Evolutionary conservation across 2,113 vertebrate genomes (phyloP), one percentile per base, ranked within the genome.

Genomic region (Eira barbara): DNA sequence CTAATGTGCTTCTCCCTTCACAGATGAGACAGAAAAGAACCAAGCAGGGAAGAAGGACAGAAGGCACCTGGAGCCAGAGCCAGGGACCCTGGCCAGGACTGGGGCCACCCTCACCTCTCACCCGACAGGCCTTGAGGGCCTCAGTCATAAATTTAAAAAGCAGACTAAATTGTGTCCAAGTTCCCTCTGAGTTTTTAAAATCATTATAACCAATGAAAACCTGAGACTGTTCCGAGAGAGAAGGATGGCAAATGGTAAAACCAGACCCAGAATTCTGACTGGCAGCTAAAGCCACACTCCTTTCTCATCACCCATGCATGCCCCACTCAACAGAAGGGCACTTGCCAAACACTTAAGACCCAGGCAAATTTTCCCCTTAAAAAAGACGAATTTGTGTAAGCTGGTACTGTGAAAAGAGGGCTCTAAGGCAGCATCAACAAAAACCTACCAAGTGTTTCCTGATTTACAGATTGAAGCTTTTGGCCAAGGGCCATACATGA

Each of bases 401-500:
- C 13, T 3, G 12, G 36, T 23, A 39, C 49, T 61, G 31, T 20
- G 11, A 7, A 3, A 18, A 79, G 20, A 15, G 2, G 39, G 42
- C 36, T 4, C 34, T 21, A 4, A 14, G 15, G 6, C 7, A 4
- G 7, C 4, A 5, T 17, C 14, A 4, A 6, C 29, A 15, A 42
- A 36, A 31, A 17, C 34, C 55, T 29, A 2, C 1, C 7, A 3
- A 12, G 7, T 4, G 12, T 57, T 45, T 47, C 71, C 3, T 31
- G 12, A 7, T 1, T 10, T 14, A 5, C 82, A 74, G 55, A 12
- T 1, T 0, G 10, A 49, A 6, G 29, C n/a, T 73, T 25, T 17
- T 2, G 59, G 45, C 39, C 65, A 15, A 34, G 29, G 5, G 4
- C 34, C 13, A 1, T 0, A 1, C 2, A 0, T 20, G 73, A 6